Conservation (phyloP, 2,113 vertebrate species). For the Rhizomys pruinosus region DNA sequence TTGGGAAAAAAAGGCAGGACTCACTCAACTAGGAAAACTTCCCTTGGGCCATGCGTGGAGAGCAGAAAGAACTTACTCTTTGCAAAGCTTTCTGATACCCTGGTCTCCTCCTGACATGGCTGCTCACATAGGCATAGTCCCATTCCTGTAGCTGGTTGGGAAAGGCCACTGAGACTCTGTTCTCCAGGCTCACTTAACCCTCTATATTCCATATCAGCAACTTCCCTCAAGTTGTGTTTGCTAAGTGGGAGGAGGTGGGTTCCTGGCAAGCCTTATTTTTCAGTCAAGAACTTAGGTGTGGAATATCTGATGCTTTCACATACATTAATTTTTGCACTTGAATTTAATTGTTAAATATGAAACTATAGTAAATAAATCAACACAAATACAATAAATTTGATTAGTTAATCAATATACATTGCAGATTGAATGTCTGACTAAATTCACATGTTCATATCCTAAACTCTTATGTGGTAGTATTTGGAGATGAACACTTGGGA, state of each 20-base stretch:
- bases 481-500: background rate
- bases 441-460: background rate
- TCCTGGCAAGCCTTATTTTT: background rate
- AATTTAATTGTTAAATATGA: background rate
- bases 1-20: background rate
- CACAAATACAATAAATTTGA: background rate
- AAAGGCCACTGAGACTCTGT: background rate
- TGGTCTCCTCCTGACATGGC: background rate
- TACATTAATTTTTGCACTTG: background rate
- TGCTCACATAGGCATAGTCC: background rate
- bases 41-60: background rate
- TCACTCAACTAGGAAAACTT: fast-evolving
- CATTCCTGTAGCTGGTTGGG: background rate
- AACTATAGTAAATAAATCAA: background rate
- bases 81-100: background rate
- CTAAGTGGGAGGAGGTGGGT: no score
- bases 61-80: background rate
- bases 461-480: background rate
- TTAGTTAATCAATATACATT: background rate
- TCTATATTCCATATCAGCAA: background rate
- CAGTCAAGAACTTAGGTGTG: background rate
- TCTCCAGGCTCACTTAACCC: background rate
- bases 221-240: background rate
- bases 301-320: background rate
- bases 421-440: background rate